Base-by-base conservation (phyloP, 2,113 vertebrate genomes). In the Vulpes lagopus region DNA sequence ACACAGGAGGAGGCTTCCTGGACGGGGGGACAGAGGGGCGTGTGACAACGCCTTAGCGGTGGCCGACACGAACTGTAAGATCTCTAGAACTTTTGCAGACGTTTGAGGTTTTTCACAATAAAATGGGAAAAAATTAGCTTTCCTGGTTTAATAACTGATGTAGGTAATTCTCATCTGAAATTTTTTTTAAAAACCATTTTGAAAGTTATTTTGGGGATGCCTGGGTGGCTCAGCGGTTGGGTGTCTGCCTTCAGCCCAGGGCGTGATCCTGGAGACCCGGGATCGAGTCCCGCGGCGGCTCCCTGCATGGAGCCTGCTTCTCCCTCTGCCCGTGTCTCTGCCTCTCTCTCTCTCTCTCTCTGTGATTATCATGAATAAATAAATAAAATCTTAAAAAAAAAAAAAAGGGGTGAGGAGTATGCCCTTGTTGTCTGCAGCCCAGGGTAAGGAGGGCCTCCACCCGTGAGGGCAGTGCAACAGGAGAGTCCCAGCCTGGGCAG, bases 11-110 rank as follows among this genome's bases (percentile, higher is more conserved):
- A 3, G 20, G 65, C 7, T 19, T 20, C 9, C 57, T 7, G 11
- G n/a, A 0, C 8, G 30, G 55, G 4, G 3, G 11, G 55, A 64
- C 4, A 30, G 4, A 1, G 0, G n/a, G 55, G 19, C 10, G 0
- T 8, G 71, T n/a, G 16, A 30, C 76, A 79, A 19, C 20, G 55
- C 38, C 38, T 6, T 25, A 8, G 14, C 11, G 55, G 11, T 7
- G 10, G 43, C 51, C 74, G 49, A 10, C 74, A 0, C 4, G 15
- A 51, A 30, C 74, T 67, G 0, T 67, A 5, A 87, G 60, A 53
- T 49, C 30, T 32, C 38, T 65, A 15, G 32, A 6, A 30, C 65
- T 53, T 67, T 6, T 60, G 49, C 27, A 1, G n/a, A 8, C 22
- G n/a, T 55, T 80, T 65, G 38, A 62, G 49, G 8, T 71, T 78